Conservation (phyloP, 2,113 vertebrate species). For the Dasyprocta punctata region DNA sequence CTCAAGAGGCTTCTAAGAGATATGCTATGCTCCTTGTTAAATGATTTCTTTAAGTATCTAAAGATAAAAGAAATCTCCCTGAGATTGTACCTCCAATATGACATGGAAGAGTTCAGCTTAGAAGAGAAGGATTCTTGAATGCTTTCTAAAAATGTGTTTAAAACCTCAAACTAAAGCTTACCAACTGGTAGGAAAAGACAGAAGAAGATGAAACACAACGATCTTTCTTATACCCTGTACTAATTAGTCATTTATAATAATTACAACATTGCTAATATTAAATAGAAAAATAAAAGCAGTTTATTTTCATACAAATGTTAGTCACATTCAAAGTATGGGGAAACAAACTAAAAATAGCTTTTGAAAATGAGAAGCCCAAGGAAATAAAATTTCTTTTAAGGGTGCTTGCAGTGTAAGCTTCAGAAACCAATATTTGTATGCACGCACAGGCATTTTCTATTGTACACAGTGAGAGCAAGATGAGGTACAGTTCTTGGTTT, state of each 20-base stretch:
- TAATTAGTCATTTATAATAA: neutral
- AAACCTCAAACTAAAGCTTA: neutral
- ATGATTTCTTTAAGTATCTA: neutral
- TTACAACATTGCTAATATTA: neutral
- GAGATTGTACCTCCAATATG: neutral
- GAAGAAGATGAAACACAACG: neutral
- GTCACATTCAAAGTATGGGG: neutral
- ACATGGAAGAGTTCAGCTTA: neutral
- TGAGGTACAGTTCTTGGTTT: neutral
- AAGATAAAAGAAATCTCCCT: neutral
- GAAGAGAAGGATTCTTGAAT: neutral
- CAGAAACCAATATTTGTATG: neutral
- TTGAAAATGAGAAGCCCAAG: neutral
- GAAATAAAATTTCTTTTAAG: constrained; percentile 27
- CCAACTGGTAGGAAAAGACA: neutral
- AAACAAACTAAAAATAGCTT: constrained; percentile 14
- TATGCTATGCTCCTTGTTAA: neutral
- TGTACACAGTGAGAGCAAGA: neutral
- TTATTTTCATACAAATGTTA: neutral
- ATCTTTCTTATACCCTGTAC: neutral
- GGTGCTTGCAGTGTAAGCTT: neutral
- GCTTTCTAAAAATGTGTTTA: neutral
- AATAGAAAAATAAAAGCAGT: constrained; percentile 10
- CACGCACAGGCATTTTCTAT: neutral
- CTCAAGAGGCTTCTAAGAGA: neutral